phyloP scores from a whole-genome alignment of 1,140 invertebrate genomes.

The Formica exsecta region DNA sequence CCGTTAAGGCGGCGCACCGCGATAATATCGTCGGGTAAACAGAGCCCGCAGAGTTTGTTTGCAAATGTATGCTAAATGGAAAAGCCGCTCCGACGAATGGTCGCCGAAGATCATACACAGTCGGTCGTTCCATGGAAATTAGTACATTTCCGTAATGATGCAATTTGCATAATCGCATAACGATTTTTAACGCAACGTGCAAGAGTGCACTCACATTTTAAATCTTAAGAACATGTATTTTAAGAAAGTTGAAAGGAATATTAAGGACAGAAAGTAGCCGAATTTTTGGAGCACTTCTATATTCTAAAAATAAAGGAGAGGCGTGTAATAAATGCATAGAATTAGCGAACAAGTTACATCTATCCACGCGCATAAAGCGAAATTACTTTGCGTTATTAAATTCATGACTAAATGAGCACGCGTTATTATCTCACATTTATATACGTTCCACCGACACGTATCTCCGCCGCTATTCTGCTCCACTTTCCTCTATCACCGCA shows the following conservation, averaged over 20 bases:
- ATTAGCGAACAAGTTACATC: neutral
- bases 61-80: conserved; percentile 58
- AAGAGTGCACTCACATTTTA: too few species aligned
- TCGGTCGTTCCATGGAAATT: conserved; percentile 43
- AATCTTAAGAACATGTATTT: neutral
- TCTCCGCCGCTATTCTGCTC: conserved; percentile 34
- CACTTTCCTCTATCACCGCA: conserved; percentile 40
- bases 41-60: conserved; percentile 42
- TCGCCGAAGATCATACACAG: conserved; percentile 20
- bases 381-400: conserved; percentile 11
- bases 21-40: conserved; percentile 53
- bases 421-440: neutral
- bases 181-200: conserved; percentile 1
- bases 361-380: neutral
- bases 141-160: conserved; percentile 38
- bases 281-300: conserved; percentile 15
- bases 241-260: neutral
- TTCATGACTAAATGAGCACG: neutral
- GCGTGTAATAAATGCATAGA: neutral
- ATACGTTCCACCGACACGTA: conserved; percentile 12
- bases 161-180: conserved; percentile 47
- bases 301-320: neutral
- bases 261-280: neutral
- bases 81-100: conserved; percentile 21
- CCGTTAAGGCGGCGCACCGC: conserved; percentile 44